Conservation (phyloP, 2,113 vertebrate genomes). For the Lepidothrix coronata region DNA sequence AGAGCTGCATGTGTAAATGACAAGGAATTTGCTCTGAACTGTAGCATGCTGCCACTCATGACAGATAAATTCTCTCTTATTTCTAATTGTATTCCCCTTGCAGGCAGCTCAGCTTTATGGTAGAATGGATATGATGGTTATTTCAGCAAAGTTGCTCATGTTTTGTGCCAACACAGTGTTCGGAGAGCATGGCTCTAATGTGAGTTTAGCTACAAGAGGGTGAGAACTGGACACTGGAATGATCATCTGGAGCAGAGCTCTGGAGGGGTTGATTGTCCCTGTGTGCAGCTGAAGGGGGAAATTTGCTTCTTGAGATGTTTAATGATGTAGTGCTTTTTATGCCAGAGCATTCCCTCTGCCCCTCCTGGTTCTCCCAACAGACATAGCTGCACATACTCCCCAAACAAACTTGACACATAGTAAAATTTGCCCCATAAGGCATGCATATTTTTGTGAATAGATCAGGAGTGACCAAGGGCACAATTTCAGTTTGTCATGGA, state of each 20-base stretch:
- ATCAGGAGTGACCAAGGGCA: conserved; percentile 41
- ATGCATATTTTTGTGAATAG: conserved; percentile 30
- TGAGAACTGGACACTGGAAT: background rate
- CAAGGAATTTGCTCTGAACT: conserved; percentile 32
- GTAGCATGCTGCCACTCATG: background rate
- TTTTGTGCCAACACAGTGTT: background rate
- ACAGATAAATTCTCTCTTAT: background rate
- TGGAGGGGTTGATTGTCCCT: background rate
- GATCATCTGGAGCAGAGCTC: background rate
- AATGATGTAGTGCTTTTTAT: background rate
- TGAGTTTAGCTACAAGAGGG: background rate
- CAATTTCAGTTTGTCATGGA: conserved; percentile 7
- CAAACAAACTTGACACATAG: background rate
- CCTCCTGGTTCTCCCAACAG: background rate
- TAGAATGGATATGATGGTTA: background rate
- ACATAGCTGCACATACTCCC: background rate
- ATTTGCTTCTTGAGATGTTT: background rate
- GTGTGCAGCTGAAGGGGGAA: background rate
- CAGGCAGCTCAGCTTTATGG: background rate
- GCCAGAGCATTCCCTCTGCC: background rate
- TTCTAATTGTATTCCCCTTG: background rate
- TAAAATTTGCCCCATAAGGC: conserved; percentile 23
- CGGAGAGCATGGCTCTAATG: background rate
- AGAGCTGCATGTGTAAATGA: background rate
- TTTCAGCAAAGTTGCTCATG: background rate